Evolutionary conservation across 2,797 vertebrate genomes (phyloP), one percentile per base, ranked within the genome.

Genomic region (Rhincodon typus): DNA sequence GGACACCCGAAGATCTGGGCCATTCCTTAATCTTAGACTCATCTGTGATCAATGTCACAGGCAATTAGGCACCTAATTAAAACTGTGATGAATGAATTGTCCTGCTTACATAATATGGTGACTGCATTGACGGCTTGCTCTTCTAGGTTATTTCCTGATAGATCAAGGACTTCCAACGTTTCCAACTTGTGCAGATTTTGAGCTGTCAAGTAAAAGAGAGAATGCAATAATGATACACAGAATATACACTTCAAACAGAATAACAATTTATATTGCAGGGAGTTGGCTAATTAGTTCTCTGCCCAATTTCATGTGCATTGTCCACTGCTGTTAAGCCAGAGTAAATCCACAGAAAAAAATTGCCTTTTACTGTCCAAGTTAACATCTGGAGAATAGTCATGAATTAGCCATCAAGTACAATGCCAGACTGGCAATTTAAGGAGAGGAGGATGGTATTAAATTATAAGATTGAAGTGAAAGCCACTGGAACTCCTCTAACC

Each of bases 71-170:
- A 42, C 19, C n/a, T 19, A 46, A 21, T n/a, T 84, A 23, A 8
- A 25, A 84, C 42, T 25, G 82, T 25, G 21, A 84, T 23, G 6
- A 84, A 84, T 84, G 46, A 25, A 21, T 84, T 46, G 38, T 53
- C 21, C 57, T 34, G 95, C 96, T 97, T 97, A 97, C 96, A 96
- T 72, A 97, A 95, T 96, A 95, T 62, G 15, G 69, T 91, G 1
- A 97, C 42, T 95, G 96, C 96, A 95, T 96, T 86, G 34, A 96
- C 96, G 95, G 96, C 97, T 67, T 96, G 96, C 42, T 96, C 95
- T 96, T 96, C 96, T 96, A 97, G 95, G 94, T 96, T 95, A 96
- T 97, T 97, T 96, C 97, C 96, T 42, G 96, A 97, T 96, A 97
- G 96, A 96, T 97, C 97, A 95, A 97, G 96, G 96, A 96, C 69